These are phyloP conservation scores for Cheilosia impressa DNA, from an alignment of 2,888 invertebrate species.

Conservation along the genomic window DNA sequence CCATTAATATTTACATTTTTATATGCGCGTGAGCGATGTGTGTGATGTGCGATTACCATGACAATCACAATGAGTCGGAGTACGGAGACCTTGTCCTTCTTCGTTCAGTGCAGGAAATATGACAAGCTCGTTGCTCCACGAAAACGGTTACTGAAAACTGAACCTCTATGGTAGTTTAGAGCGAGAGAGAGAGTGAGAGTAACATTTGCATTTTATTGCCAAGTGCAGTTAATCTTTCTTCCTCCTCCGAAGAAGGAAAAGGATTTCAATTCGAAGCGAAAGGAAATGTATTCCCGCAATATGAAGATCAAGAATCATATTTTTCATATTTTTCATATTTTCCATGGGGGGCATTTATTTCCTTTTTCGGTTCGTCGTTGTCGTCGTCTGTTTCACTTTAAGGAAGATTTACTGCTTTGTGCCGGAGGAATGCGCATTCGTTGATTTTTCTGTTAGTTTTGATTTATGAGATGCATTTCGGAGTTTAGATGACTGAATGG, in stretches of 20 bases:
- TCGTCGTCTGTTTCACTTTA: constrained; percentile 24
- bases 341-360: background rate
- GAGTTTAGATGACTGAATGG: constrained; percentile 41
- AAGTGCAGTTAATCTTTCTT: constrained; percentile 49
- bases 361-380: background rate
- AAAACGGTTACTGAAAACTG: constrained; percentile 6
- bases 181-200: constrained; percentile 1
- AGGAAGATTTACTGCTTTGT: constrained; percentile 57
- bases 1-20: constrained; percentile 66
- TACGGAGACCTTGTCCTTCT: constrained; percentile 5
- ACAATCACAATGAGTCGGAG: constrained; percentile 41
- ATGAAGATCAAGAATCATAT: constrained; percentile 31
- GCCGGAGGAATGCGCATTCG: constrained; percentile 40
- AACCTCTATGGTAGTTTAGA: constrained; percentile 16
- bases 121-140: background rate
- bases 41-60: constrained; percentile 64
- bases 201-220: constrained; percentile 74
- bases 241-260: constrained; percentile 27
- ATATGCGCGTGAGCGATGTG: constrained; percentile 18
- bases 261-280: constrained; percentile 48
- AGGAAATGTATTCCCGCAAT: constrained; percentile 25
- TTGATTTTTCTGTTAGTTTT: constrained; percentile 45
- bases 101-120: background rate
- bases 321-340: constrained; percentile 54
- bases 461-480: constrained; percentile 69